Evolutionary conservation across 2,113 vertebrate genomes (phyloP).

Genomic region (Aegotheles bennettii): DNA sequence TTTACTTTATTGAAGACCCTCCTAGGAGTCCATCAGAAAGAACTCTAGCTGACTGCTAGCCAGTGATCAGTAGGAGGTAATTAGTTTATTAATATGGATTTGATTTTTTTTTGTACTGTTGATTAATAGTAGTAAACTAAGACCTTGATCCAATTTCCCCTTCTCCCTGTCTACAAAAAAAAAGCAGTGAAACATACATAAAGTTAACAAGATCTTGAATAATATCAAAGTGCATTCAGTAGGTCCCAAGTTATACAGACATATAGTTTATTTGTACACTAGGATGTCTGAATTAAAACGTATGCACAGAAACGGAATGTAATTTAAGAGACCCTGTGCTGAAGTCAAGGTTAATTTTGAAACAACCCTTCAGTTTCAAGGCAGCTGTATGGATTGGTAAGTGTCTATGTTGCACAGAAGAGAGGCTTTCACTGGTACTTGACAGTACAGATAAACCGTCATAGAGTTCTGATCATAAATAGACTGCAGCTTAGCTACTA

Average conservation of each 20-base stretch:
- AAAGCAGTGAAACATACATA: conserved; percentile 66
- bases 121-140: conserved; percentile 60
- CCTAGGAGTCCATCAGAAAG: conserved; percentile 72
- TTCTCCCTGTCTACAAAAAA: conserved; percentile 42
- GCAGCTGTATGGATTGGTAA: background rate
- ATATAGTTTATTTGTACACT: conserved; percentile 24
- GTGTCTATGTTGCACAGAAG: conserved; percentile 3
- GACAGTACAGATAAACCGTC: background rate
- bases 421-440: conserved; percentile 24
- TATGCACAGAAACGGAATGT: background rate
- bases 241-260: conserved; percentile 55
- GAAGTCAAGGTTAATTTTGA: conserved; percentile 48
- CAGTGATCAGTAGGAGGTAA: conserved; percentile 68
- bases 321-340: background rate
- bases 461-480: background rate
- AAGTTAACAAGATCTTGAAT: conserved; percentile 73
- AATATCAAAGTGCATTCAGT: conserved; percentile 65
- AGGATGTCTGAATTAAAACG: conserved; percentile 43
- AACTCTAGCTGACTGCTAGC: conserved; percentile 63
- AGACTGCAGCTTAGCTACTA: conserved; percentile 1
- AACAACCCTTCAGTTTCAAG: conserved; percentile 45
- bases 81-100: conserved; percentile 76
- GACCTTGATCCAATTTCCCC: conserved; percentile 70
- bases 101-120: conserved; percentile 56
- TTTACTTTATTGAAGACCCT: conserved; percentile 76